Evolutionary conservation across 2,113 vertebrate genomes (phyloP).

Genomic region (Danionella cerebrum): DNA sequence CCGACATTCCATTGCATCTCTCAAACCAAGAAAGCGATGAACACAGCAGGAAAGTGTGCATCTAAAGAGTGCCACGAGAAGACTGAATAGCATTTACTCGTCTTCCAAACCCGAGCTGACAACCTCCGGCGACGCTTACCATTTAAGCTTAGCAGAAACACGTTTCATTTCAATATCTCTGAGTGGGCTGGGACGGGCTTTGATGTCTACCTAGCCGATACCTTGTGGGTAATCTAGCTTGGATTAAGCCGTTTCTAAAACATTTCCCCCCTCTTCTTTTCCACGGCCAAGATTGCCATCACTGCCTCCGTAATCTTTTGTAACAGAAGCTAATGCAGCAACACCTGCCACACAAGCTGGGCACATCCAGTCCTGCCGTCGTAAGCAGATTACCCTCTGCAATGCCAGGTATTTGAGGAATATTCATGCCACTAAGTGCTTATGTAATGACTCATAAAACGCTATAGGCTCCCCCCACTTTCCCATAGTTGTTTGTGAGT

Average conservation of each 20-base stretch:
- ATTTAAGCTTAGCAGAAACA: conserved; percentile 28
- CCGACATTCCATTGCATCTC: conserved; percentile 9
- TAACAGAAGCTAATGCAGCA: conserved; percentile 69
- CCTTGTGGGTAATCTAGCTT: conserved; percentile 39
- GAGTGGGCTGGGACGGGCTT: conserved; percentile 40
- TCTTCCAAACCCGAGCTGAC: conserved; percentile 19
- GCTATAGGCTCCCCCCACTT: conserved; percentile 66
- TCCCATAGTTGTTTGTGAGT: conserved; percentile 41
- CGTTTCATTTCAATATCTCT: conserved; percentile 30
- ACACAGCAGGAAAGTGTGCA: conserved; percentile 6
- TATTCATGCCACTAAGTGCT: conserved; percentile 88
- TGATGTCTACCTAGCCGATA: conserved; percentile 42
- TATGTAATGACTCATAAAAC: conserved; percentile 90
- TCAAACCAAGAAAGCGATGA: conserved; percentile 3
- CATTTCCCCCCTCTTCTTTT: conserved; percentile 17
- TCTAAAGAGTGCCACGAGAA: conserved; percentile 3
- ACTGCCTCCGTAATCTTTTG: conserved; percentile 46
- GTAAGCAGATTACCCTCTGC: conserved; percentile 87
- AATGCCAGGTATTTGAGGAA: conserved; percentile 95
- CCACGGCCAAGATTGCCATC: conserved; percentile 42
- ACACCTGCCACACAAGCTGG: conserved; percentile 87
- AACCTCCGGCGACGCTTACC: conserved; percentile 33
- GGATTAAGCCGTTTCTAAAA: conserved; percentile 39
- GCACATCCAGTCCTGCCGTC: conserved; percentile 82
- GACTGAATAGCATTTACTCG: conserved; percentile 16